A percentile compares a stretch with the other conserved stretches of the same genome.
Conservation (phyloP, 2,888 invertebrate species). For the Morpho deidamia region DNA sequence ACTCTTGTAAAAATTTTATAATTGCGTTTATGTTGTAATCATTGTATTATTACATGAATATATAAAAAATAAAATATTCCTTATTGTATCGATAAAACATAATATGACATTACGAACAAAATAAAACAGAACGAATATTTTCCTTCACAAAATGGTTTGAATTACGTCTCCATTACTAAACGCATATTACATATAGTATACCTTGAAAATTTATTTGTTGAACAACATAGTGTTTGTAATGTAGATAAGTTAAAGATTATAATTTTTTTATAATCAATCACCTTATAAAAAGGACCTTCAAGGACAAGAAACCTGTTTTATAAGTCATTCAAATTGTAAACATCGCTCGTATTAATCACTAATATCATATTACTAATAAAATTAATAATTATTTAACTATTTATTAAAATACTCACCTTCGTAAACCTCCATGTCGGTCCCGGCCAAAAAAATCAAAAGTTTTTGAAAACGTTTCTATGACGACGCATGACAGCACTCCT, state of each 20-base stretch:
- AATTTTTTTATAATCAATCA: conserved; percentile 4
- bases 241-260: not conserved
- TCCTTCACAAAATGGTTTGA: too few species aligned
- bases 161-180: too few species aligned
- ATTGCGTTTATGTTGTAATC: too few species aligned
- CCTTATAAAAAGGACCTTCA: conserved; percentile 30
- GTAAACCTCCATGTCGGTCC: conserved; percentile 68
- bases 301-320: conserved; percentile 30
- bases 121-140: too few species aligned
- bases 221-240: too few species aligned
- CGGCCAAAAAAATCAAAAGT: conserved; percentile 66
- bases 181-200: too few species aligned
- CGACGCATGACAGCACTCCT: conserved; percentile 72
- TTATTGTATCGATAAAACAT: too few species aligned
- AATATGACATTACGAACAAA: too few species aligned
- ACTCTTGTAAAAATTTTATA: too few species aligned
- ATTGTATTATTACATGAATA: too few species aligned
- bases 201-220: too few species aligned
- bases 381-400: conserved; percentile 20
- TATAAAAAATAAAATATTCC: too few species aligned
- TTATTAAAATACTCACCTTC: conserved; percentile 54
- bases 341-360: not conserved
- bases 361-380: conserved; percentile 16
- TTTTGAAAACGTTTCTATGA: conserved; percentile 74
- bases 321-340: conserved; percentile 1